phyloP scores from a whole-genome alignment of 2,888 invertebrate species.

The Mythimna lalbum region DNA sequence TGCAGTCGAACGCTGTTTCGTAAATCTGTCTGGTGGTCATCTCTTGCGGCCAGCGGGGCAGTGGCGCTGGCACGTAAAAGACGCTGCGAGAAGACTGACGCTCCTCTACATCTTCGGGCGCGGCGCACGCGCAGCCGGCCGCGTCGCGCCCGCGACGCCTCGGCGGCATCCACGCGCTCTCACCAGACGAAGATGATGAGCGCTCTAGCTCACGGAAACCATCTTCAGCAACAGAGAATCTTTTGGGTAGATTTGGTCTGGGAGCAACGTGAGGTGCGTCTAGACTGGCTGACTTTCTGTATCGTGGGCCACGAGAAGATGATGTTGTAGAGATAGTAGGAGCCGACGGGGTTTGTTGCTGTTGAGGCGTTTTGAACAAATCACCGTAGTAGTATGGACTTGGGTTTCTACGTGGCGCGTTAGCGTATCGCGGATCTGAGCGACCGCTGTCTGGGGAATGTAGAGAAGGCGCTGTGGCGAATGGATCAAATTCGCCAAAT shows the following conservation, averaged over 20 bases:
- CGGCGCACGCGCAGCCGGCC: slow-evolving; percentile 94
- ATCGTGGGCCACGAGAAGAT: slow-evolving; percentile 89
- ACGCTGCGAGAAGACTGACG: slow-evolving; percentile 92
- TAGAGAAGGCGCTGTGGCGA: slow-evolving; percentile 90
- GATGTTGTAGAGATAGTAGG: slow-evolving; percentile 85
- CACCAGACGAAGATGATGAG: slow-evolving; percentile 90
- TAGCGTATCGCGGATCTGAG: slow-evolving; percentile 88
- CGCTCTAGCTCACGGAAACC: slow-evolving; percentile 91
- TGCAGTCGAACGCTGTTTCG: slow-evolving; percentile 97
- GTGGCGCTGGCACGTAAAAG: slow-evolving; percentile 93
- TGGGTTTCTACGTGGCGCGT: slow-evolving; percentile 92
- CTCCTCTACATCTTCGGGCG: slow-evolving; percentile 92
- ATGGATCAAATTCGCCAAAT: slow-evolving; percentile 88
- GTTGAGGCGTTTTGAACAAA: slow-evolving; percentile 90
- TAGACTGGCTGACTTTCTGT: slow-evolving; percentile 94
- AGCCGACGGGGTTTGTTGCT: slow-evolving; percentile 86
- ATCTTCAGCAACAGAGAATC: slow-evolving; percentile 93
- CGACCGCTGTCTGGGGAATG: slow-evolving; percentile 94
- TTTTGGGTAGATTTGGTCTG: slow-evolving; percentile 91
- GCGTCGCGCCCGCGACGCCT: slow-evolving; percentile 92
- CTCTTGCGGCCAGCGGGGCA: slow-evolving; percentile 92
- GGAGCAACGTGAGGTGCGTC: slow-evolving; percentile 93
- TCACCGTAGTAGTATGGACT: slow-evolving; percentile 96
- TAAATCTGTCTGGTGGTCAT: slow-evolving; percentile 94
- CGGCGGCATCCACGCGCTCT: slow-evolving; percentile 93